A percentile compares a stretch with the other conserved stretches of the same genome.
Evolutionary conservation across 2,888 invertebrate species (phyloP).

Genomic region (Sinopyrophorus schimmeli): DNA sequence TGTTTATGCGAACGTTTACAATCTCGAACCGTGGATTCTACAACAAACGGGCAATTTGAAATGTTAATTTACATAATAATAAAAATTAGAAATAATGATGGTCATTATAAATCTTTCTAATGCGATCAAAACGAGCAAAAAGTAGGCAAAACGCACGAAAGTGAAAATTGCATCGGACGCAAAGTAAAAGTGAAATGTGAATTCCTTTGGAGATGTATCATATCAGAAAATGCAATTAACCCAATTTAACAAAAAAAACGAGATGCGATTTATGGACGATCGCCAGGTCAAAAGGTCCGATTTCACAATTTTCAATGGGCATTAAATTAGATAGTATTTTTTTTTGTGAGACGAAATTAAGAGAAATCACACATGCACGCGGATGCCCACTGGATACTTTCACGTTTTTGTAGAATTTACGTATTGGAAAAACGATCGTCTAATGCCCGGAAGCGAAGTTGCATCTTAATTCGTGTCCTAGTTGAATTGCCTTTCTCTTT

Average conservation of each 20-base stretch:
- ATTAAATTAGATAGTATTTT: conserved; percentile 3
- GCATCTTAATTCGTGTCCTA: conserved; percentile 28
- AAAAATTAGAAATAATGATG: no score
- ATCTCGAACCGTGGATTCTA: no score
- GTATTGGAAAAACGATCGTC: conserved; percentile 18
- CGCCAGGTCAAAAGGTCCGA: conserved; percentile 1
- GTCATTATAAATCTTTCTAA: no score
- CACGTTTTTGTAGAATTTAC: conserved; percentile 24
- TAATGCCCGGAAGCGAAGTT: conserved; percentile 25
- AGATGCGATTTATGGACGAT: conserved; percentile 1
- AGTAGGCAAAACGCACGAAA: conserved; percentile 16
- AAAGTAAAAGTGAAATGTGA: conserved; percentile 31
- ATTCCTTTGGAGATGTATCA: conserved; percentile 6
- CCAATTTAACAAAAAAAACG: conserved; percentile 6
- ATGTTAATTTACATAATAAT: no score
- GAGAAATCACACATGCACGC: conserved; percentile 18
- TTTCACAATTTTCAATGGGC: conserved; percentile 9
- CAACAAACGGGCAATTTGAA: no score
- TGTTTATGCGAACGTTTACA: no score
- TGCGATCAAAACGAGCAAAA: no score
- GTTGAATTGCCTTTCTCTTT: conserved; percentile 28
- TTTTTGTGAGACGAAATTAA: conserved; percentile 5
- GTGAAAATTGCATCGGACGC: conserved; percentile 25
- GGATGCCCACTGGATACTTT: conserved; percentile 21
- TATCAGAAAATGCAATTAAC: conserved; percentile 20